Evolutionary conservation across 2,888 invertebrate genomes (phyloP).

Genomic region (Diaprepes abbreviatus): DNA sequence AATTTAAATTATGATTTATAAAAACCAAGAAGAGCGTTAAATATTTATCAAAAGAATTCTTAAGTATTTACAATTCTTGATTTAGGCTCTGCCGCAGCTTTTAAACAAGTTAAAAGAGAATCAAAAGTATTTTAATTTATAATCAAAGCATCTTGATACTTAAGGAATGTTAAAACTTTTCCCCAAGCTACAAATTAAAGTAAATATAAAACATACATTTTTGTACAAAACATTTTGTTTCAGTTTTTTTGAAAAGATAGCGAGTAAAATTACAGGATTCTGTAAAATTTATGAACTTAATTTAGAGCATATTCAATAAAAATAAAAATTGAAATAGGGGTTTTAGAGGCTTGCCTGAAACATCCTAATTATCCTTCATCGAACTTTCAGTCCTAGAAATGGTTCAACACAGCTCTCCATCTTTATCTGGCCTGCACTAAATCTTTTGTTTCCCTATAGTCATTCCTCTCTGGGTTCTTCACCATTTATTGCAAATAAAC

Average conservation of each 20-base stretch:
- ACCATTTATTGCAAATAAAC: too few species aligned
- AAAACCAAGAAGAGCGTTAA: conserved; percentile 11
- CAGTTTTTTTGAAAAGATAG: background rate
- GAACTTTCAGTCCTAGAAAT: too few species aligned
- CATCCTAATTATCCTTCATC: too few species aligned
- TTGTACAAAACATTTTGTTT: background rate
- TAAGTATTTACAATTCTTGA: conserved; percentile 19
- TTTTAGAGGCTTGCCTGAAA: too few species aligned
- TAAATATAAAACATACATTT: conserved; percentile 4
- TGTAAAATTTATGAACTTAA: too few species aligned
- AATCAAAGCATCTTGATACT: conserved; percentile 27
- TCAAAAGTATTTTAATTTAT: conserved; percentile 37
- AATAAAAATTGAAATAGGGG: too few species aligned
- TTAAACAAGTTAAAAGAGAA: conserved; percentile 28
- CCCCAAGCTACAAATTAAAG: background rate
- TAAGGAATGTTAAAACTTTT: conserved; percentile 17
- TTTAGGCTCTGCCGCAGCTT: conserved; percentile 8
- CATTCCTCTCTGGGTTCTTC: too few species aligned
- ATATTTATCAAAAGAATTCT: conserved; percentile 35
- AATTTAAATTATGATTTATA: conserved; percentile 11
- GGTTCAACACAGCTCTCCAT: too few species aligned
- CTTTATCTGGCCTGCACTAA: too few species aligned
- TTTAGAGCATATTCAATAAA: too few species aligned
- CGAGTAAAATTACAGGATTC: too few species aligned
- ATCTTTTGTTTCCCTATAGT: too few species aligned